Conservation (phyloP, 35 echinoderm and acorn worm species). For the Ophiothrix spiculata region DNA sequence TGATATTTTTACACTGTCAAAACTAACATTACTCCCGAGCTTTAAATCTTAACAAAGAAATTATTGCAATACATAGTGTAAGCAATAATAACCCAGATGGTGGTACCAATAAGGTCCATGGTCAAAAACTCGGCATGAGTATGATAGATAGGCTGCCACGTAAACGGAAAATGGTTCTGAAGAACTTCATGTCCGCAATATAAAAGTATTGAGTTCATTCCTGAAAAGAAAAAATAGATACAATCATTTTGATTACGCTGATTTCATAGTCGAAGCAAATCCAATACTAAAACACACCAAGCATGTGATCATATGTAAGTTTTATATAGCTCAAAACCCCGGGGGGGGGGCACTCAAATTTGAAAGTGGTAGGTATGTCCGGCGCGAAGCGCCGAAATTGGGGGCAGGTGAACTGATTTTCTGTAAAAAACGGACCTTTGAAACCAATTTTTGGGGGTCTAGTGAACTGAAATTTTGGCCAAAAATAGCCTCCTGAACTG, state of each 20-base stretch:
- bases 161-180: conserved; percentile 71
- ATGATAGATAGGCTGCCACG: conserved; percentile 55
- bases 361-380: too few relatives aligned
- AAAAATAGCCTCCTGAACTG: too few relatives aligned
- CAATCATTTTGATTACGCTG: not conserved
- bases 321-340: not conserved
- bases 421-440: too few relatives aligned
- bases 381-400: too few relatives aligned
- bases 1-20: too few relatives aligned
- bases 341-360: too few relatives aligned
- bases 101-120: conserved; percentile 60
- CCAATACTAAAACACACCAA: not conserved
- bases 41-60: conserved; percentile 88
- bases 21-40: too few relatives aligned
- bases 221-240: conserved; percentile 27
- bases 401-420: too few relatives aligned
- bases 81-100: conserved; percentile 71
- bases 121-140: conserved; percentile 77
- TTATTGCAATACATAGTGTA: conserved; percentile 64
- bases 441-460: too few relatives aligned
- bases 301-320: not conserved
- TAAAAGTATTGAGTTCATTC: conserved; percentile 91
- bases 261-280: too few relatives aligned
- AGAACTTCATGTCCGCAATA: conserved; percentile 82
- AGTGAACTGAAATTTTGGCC: too few relatives aligned